Evolutionary conservation across 30 jellyfish, hydroid and myxozoan genomes (phyloP).

Genomic region (Hydractinia symbiolongicarpus): DNA sequence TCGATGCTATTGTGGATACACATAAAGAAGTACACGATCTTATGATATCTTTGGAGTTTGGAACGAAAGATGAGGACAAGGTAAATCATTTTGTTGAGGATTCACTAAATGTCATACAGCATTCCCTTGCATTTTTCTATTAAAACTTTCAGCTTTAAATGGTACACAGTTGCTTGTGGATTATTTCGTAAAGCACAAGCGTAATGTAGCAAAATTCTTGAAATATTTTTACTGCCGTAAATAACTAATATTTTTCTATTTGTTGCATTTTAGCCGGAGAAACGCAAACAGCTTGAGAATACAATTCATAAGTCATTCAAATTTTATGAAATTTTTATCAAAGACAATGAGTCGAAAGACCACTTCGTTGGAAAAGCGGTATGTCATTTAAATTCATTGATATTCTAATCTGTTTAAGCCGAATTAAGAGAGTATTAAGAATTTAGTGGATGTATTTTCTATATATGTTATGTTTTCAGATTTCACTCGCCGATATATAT

Average conservation of each 20-base stretch:
- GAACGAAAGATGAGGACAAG: slow-evolving; percentile 13
- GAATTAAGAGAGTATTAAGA: too few relatives aligned
- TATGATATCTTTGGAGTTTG: neutral
- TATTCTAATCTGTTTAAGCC: too few relatives aligned
- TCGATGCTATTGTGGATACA: neutral
- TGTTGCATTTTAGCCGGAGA: neutral
- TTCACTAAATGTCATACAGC: neutral
- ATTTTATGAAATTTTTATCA: neutral
- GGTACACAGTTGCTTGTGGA: too few relatives aligned
- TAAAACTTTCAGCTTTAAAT: neutral
- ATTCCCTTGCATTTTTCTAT: neutral
- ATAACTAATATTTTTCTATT: too few relatives aligned
- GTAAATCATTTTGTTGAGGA: neutral
- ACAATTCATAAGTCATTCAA: neutral
- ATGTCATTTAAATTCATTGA: too few relatives aligned
- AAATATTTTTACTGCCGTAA: too few relatives aligned
- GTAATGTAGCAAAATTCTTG: too few relatives aligned
- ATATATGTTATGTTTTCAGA: neutral
- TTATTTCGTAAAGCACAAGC: too few relatives aligned
- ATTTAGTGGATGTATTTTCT: neutral
- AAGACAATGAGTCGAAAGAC: neutral
- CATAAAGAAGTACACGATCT: neutral
- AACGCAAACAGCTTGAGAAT: neutral
- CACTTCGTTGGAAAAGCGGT: neutral
- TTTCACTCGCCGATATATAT: slow-evolving; percentile 2